Conservation (phyloP, 1,140 invertebrate species). For the Drosophila subpulchrella region DNA sequence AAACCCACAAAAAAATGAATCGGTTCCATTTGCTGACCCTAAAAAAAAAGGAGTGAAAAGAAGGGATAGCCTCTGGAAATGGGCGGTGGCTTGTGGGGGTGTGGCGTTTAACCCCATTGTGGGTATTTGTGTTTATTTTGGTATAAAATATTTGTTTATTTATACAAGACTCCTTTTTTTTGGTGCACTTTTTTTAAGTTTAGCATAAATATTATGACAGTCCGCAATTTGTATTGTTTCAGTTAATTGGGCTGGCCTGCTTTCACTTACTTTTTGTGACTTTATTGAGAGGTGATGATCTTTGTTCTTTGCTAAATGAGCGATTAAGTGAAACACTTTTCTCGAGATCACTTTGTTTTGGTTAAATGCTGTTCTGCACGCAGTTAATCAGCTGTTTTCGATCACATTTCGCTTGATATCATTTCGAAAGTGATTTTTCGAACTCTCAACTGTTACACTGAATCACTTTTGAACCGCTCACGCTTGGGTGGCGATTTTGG, state of each 20-base stretch:
- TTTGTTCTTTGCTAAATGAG: slow-evolving; percentile 46
- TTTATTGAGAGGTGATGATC: slow-evolving; percentile 9
- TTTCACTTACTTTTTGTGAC: slow-evolving; percentile 40
- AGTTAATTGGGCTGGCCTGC: slow-evolving; percentile 35
- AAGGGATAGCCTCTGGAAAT: slow-evolving; percentile 45
- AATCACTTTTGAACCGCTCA: slow-evolving; percentile 15
- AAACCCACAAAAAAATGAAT: slow-evolving; percentile 48
- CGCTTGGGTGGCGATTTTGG: not conserved
- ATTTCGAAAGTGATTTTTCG: slow-evolving; percentile 5
- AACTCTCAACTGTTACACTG: not conserved
- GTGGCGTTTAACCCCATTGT: slow-evolving; percentile 18
- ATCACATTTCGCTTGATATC: slow-evolving; percentile 41
- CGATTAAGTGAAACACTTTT: slow-evolving; percentile 49
- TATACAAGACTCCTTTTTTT: slow-evolving; percentile 38
- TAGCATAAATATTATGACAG: slow-evolving; percentile 34
- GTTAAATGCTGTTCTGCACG: slow-evolving; percentile 21
- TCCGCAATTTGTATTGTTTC: slow-evolving; percentile 26
- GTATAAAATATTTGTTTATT: slow-evolving; percentile 80
- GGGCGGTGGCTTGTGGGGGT: slow-evolving; percentile 11
- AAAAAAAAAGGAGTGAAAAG: slow-evolving; percentile 48
- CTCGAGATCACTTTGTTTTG: slow-evolving; percentile 46
- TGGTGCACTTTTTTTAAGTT: slow-evolving; percentile 18
- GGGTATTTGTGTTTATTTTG: slow-evolving; percentile 67
- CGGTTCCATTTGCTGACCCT: slow-evolving; percentile 74
- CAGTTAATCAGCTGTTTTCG: slow-evolving; percentile 48